Percentiles rank a stretch among this genome's conserved stretches.
phyloP scores from a whole-genome alignment of 2,797 vertebrate genomes.

The Hippocampus kuda region DNA sequence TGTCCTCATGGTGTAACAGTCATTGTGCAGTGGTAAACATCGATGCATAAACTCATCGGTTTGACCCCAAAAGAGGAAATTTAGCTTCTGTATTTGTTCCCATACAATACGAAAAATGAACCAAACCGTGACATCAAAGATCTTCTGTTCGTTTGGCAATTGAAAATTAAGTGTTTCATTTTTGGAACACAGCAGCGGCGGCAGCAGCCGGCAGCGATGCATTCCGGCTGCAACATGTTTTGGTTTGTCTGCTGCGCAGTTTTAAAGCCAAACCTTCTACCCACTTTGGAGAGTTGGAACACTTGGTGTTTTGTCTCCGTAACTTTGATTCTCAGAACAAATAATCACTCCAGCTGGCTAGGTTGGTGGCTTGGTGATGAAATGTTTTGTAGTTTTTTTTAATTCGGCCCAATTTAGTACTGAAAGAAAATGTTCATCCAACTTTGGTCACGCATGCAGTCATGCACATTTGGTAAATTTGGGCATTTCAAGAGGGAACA shows the following conservation, averaged over 20 bases:
- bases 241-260: neutral
- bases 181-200: neutral
- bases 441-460: neutral
- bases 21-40: too few relatives aligned
- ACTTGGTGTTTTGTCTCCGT: neutral
- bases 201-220: slow-evolving; percentile 3
- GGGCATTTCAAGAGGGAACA: neutral
- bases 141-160: neutral
- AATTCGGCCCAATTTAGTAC: neutral
- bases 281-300: neutral
- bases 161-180: neutral
- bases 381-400: neutral
- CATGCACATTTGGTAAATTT: neutral
- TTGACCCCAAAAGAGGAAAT: too few relatives aligned
- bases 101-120: too few relatives aligned
- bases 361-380: neutral
- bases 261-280: neutral
- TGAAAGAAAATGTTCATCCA: neutral
- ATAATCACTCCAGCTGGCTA: neutral
- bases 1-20: too few relatives aligned
- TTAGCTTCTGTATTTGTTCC: too few relatives aligned
- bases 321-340: neutral
- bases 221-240: slow-evolving; percentile 2
- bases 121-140: too few relatives aligned
- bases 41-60: too few relatives aligned